Evolutionary conservation across 2,888 invertebrate species (phyloP), one percentile per base, ranked within the genome.

Genomic region (Tiphia femorata): DNA sequence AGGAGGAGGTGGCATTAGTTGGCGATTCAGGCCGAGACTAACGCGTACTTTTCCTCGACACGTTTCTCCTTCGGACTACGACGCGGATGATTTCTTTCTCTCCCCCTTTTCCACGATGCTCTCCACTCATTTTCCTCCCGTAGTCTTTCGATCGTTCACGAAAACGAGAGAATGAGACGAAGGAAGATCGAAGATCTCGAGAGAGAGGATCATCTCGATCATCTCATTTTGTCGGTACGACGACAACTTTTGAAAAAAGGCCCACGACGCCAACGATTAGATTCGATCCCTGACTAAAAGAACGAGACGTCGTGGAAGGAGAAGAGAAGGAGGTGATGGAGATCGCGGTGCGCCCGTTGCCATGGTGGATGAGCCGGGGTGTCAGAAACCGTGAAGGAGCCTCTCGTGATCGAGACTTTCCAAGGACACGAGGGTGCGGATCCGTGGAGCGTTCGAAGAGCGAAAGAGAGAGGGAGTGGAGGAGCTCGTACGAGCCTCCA

Each of bases 21-120:
- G 73, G 70, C 73, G 82, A 83, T 82, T 82, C 81, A 82, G 83
- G 82, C 80, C 82, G 82, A 77, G 82, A 83, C 83, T 81, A 82
- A 82, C 78, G 80, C 72, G 76, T 78, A 83, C 82, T 82, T 82
- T 83, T 82, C 80, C 81, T 73, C 75, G 70, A 70, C 73, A 72
- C 79, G 78, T 83, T 82, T 82, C 69, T 67, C 69, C 40, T 37
- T 29, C 27, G 47, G 16, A 38, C n/a, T 30, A 25, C 51, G 67
- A 64, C 53, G 52, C 55, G 69, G 69, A 69, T 66, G 61, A 69
- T 68, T 68, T 68, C 63, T 61, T 68, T 58, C 53, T 51, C 47
- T 16, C 29, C 40, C 25, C 54, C 33, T 55, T 62, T 47, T 49
- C 19, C 42, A 12, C 17, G 19, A 5, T 5, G 27, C 14, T 12